These are phyloP conservation scores for Actenoides lindsayi DNA, from an alignment of 2,113 vertebrate species.

Conservation along the genomic window DNA sequence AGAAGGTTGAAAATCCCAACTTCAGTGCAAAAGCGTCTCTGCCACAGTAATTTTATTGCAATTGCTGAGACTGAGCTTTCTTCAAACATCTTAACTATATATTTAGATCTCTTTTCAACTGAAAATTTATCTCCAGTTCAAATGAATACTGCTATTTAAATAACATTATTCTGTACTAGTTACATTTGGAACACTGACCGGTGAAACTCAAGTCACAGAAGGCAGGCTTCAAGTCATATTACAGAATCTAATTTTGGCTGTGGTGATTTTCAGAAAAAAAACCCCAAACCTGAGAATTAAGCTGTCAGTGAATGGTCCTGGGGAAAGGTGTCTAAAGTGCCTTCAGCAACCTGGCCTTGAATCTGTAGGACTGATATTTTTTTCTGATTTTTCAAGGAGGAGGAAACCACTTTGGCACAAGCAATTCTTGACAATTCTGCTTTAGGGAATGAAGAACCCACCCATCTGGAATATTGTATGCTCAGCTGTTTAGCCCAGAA, in stretches of 20 bases:
- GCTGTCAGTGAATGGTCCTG: background rate
- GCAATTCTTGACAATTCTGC: background rate
- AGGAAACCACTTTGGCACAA: background rate
- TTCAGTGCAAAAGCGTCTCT: background rate
- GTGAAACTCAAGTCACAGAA: background rate
- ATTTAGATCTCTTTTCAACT: background rate
- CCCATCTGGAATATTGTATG: background rate
- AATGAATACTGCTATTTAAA: background rate
- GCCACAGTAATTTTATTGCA: background rate
- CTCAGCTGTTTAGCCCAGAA: background rate
- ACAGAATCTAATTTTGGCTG: background rate
- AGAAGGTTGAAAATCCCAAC: background rate
- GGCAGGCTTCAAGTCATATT: background rate
- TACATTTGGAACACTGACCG: background rate
- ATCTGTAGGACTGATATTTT: background rate
- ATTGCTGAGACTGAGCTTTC: background rate
- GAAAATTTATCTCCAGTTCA: background rate
- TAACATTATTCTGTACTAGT: background rate
- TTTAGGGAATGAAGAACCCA: background rate
- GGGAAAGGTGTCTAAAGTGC: background rate
- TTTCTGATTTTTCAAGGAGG: background rate
- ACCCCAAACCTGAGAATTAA: background rate
- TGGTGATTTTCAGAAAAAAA: background rate
- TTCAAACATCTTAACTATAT: background rate
- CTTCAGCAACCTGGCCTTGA: background rate